Percentiles rank a stretch among this genome's conserved stretches.
Conservation (phyloP, 2,113 vertebrate species). For the Synchiropus splendidus region DNA sequence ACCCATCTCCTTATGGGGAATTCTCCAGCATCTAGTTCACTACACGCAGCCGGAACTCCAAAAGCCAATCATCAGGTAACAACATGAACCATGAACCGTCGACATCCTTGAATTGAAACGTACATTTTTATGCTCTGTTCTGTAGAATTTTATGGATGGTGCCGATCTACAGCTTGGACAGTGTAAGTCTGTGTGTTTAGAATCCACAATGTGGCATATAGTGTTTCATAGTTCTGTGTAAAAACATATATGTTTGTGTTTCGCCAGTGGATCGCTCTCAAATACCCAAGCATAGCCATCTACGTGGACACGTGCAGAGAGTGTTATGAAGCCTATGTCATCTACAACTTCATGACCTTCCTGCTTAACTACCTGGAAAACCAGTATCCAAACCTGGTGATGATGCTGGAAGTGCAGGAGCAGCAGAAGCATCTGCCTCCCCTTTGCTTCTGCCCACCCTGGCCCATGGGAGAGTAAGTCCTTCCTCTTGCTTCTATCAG, state of each 20-base stretch:
- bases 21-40: conserved; percentile 93
- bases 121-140: conserved; percentile 5
- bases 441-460: conserved; percentile 88
- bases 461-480: conserved; percentile 98
- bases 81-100: not conserved
- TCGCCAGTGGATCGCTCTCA: conserved; percentile 88
- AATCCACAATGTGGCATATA: not conserved
- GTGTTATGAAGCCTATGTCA: conserved; percentile 97
- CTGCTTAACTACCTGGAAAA: conserved; percentile 90
- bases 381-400: conserved; percentile 85
- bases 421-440: conserved; percentile 92
- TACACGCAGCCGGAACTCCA: conserved; percentile 95
- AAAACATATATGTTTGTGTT: not conserved
- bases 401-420: conserved; percentile 93
- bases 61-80: conserved; percentile 95
- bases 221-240: not conserved
- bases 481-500: not conserved
- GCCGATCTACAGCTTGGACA: conserved; percentile 97
- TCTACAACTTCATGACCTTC: conserved; percentile 99
- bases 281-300: conserved; percentile 90
- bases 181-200: conserved; percentile 73
- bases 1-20: conserved; percentile 93
- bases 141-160: conserved; percentile 98
- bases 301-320: conserved; percentile 98
- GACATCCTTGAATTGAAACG: not conserved